Evolutionary conservation across 2,113 vertebrate species (phyloP).

Genomic region (Cinclus cinclus): DNA sequence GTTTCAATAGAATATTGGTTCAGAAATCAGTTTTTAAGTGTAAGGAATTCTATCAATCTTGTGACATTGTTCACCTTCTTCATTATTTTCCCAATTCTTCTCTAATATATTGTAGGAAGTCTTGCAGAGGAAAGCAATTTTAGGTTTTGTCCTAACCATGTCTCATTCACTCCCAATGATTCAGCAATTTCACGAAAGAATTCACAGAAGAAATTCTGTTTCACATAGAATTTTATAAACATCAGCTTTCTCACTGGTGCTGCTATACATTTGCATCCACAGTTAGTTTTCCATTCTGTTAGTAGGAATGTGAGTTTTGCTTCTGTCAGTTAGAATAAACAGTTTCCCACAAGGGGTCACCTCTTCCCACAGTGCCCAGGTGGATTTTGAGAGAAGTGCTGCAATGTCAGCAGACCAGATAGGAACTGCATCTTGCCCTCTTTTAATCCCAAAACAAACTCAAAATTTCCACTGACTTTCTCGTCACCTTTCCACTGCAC

Average conservation of each 20-base stretch:
- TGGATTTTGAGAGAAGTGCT: neutral
- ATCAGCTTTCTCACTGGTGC: neutral
- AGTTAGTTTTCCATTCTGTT: neutral
- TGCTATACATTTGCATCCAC: neutral
- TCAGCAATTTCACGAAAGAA: neutral
- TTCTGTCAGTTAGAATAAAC: neutral
- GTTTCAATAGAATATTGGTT: neutral
- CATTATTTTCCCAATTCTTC: neutral
- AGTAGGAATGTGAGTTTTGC: neutral
- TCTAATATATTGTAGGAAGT: neutral
- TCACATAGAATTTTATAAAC: neutral
- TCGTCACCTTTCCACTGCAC: neutral
- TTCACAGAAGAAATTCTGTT: neutral
- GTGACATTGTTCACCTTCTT: neutral
- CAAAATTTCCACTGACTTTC: neutral
- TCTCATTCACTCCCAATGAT: neutral
- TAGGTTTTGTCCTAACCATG: neutral
- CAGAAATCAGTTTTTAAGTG: neutral
- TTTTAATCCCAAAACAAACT: neutral
- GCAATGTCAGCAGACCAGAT: neutral
- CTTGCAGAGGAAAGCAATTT: slow-evolving; percentile 17
- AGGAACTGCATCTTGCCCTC: neutral
- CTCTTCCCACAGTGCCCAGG: neutral
- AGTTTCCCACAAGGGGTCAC: neutral
- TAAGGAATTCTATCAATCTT: neutral